Evolutionary conservation across 2,888 invertebrate species (phyloP), one percentile per base, ranked within the genome.

Genomic region (Lathronympha strigana): DNA sequence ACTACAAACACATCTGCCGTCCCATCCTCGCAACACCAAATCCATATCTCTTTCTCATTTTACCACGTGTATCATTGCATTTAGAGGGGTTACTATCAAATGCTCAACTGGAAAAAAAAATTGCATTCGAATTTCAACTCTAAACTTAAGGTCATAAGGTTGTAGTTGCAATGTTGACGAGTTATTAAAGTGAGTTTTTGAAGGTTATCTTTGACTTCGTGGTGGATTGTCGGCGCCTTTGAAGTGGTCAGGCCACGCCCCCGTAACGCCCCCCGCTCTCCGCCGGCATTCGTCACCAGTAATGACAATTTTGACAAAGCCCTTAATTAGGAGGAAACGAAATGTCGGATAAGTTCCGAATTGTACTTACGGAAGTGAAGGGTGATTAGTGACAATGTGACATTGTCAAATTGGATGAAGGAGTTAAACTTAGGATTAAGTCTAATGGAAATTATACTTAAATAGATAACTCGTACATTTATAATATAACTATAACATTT

Each of bases 221-320:
- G 81, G 80, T 79, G 78, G 76, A 75, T 79, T 82, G 84, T 82
- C 91, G 89, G 88, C 79, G 73, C 77, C 82, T 90, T 92, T 92
- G 90, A 90, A 80, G 84, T 83, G 68, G 66, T 50, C 68, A 80
- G 72, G 80, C 88, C 88, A 82, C 90, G 89, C 90, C 90, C 79
- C 72, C 73, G 70, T 72, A 70, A 75, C 80, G 77, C 77, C 77
- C 78, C 79, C 74, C 80, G 72, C 78, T 71, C 78, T 78, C 79
- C 73, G 72, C 76, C 76, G 73, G 70, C 87, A 90, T 90, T 89
- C 88, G 90, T 90, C 89, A 90, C 87, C 84, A 79, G 72, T 89
- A 90, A 90, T 87, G 89, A 90, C 88, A 90, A 87, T 90, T 89
- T 89, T 87, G 89, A 90, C 88, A 89, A 87, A 85, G 84, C 83